These are phyloP conservation scores for Amblyjoppa fuscipennis DNA, from an alignment of 2,888 invertebrate genomes.

Conservation along the genomic window DNA sequence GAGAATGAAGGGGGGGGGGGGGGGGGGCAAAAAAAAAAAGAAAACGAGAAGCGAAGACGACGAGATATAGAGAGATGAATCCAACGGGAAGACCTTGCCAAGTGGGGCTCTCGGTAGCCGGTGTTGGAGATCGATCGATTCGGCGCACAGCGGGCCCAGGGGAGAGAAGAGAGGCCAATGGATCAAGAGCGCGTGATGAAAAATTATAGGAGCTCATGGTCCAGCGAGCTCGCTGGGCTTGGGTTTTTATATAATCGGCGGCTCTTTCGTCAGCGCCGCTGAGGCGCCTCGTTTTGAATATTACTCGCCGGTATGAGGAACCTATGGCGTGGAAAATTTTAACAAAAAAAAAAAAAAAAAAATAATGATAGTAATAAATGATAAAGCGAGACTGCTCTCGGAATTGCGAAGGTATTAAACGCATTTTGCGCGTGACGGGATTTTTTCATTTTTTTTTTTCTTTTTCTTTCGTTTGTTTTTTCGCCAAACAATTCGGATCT, in stretches of 20 bases:
- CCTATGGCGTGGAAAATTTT: background rate
- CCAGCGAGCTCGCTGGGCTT: slow-evolving; percentile 2
- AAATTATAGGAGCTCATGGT: slow-evolving; percentile 46
- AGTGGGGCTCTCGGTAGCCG: slow-evolving; percentile 4
- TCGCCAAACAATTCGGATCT: background rate
- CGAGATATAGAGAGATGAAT: slow-evolving; percentile 19
- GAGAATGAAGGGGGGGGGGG: background rate
- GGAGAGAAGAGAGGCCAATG: slow-evolving; percentile 32
- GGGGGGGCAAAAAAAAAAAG: slow-evolving; percentile 39
- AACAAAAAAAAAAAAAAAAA: background rate
- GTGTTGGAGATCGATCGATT: slow-evolving; percentile 31
- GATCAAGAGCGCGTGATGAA: slow-evolving; percentile 54
- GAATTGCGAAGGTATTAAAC: background rate
- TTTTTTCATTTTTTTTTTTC: background rate
- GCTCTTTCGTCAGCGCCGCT: background rate
- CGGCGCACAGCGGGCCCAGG: slow-evolving; percentile 4
- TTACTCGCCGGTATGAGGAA: background rate
- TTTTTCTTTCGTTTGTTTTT: background rate
- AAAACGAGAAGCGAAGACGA: background rate
- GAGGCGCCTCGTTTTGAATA: slow-evolving; percentile 3
- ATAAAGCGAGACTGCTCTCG: background rate
- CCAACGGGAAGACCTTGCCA: background rate
- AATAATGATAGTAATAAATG: too few relatives aligned
- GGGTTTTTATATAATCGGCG: slow-evolving; percentile 34
- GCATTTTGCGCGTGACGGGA: background rate